Conservation (phyloP, 2,797 vertebrate genomes). For the Gobio occitaniae region DNA sequence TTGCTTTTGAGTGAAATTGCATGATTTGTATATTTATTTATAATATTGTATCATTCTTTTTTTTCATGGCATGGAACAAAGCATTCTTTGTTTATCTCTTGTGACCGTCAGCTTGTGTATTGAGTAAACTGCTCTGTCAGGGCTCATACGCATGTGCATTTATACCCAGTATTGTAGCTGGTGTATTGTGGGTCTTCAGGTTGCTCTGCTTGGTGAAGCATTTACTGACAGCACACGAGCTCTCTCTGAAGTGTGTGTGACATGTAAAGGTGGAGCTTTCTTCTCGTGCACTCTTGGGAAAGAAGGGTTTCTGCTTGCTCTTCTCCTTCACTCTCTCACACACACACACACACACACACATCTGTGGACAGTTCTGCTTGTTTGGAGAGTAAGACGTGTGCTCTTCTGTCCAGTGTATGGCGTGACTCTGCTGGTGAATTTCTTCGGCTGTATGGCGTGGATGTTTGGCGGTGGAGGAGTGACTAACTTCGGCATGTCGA, state of each 20-base stretch:
- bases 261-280: not conserved
- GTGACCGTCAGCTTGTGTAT: not conserved
- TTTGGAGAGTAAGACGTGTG: not conserved
- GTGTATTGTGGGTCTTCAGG: not conserved
- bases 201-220: slow-evolving; percentile 9
- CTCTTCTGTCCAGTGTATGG: slow-evolving; percentile 87
- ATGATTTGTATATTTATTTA: not conserved
- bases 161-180: not conserved
- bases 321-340: not conserved
- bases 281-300: not conserved
- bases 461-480: slow-evolving; percentile 97
- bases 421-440: slow-evolving; percentile 92
- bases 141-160: not conserved
- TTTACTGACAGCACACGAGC: not conserved
- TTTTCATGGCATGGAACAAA: not conserved
- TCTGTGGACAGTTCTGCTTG: not conserved
- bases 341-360: too few species aligned
- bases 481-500: slow-evolving; percentile 96
- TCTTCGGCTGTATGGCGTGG: slow-evolving; percentile 96
- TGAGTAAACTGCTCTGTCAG: not conserved
- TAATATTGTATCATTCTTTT: not conserved
- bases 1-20: slow-evolving; percentile 10
- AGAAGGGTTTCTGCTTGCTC: not conserved
- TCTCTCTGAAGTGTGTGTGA: not conserved
- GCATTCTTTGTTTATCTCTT: not conserved